Percentiles rank a stretch among this genome's conserved stretches.
Evolutionary conservation across 2,113 vertebrate species (phyloP).

Genomic region (Callipepla californica): DNA sequence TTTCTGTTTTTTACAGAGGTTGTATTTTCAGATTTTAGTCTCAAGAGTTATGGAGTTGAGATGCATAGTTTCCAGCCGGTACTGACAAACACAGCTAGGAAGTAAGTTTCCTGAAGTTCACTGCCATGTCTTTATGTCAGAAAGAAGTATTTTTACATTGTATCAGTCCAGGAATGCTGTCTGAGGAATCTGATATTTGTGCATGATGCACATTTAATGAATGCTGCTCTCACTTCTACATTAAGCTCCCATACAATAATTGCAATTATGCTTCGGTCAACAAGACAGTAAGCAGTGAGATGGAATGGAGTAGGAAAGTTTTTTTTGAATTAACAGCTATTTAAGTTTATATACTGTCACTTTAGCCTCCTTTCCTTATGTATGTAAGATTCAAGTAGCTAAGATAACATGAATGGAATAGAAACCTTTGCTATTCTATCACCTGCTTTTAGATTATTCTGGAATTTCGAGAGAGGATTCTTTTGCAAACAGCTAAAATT

Average conservation of each 20-base stretch:
- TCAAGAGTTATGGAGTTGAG: not conserved
- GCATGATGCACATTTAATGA: not conserved
- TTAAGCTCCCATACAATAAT: constrained; percentile 9
- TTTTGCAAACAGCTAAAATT: not conserved
- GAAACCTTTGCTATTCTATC: not conserved
- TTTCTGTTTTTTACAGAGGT: not conserved
- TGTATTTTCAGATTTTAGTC: constrained; percentile 1
- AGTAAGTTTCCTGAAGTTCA: constrained; percentile 34
- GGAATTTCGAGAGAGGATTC: not conserved
- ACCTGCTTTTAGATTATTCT: not conserved
- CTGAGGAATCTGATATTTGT: not conserved
- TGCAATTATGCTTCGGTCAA: not conserved
- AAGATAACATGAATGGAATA: not conserved
- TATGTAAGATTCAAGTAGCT: not conserved
- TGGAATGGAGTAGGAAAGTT: not conserved
- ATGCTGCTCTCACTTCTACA: not conserved
- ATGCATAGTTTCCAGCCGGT: not conserved
- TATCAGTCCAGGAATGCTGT: constrained; percentile 12
- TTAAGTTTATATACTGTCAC: not conserved
- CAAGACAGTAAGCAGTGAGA: not conserved
- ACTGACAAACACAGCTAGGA: not conserved
- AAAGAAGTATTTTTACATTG: not conserved
- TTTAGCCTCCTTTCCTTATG: not conserved
- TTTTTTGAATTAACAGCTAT: not conserved
- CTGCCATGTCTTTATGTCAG: not conserved